Conservation (phyloP, 2,888 invertebrate species). For the Drosophila ochracea region DNA sequence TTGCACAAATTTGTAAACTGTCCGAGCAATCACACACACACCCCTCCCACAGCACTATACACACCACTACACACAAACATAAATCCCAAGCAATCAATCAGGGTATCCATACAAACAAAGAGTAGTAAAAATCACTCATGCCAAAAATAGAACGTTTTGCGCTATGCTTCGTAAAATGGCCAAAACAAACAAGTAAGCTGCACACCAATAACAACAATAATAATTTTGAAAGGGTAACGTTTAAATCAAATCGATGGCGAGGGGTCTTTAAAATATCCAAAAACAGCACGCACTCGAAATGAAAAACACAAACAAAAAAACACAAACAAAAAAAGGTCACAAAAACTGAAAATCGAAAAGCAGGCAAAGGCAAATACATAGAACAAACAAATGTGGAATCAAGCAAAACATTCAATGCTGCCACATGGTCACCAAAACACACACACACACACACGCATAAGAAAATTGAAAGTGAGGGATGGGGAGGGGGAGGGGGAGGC, state of each 20-base stretch:
- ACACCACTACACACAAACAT: slow-evolving; percentile 22
- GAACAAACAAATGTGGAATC: slow-evolving; percentile 81
- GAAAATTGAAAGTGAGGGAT: background rate
- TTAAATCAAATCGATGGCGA: slow-evolving; percentile 80
- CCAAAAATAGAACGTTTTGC: slow-evolving; percentile 68
- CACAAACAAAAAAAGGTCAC: slow-evolving; percentile 42
- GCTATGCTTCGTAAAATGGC: slow-evolving; percentile 64
- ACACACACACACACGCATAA: slow-evolving; percentile 4
- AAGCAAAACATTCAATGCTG: slow-evolving; percentile 68
- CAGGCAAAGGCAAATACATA: slow-evolving; percentile 74
- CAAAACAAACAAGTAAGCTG: slow-evolving; percentile 74
- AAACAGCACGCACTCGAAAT: slow-evolving; percentile 10
- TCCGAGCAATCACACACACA: slow-evolving; percentile 16
- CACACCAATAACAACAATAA: slow-evolving; percentile 44
- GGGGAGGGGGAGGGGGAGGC: background rate
- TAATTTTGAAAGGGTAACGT: slow-evolving; percentile 62
- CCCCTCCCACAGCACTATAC: slow-evolving; percentile 8
- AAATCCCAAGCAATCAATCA: slow-evolving; percentile 73
- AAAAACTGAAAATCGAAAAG: slow-evolving; percentile 66
- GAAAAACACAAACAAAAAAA: slow-evolving; percentile 27
- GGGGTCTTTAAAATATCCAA: slow-evolving; percentile 66
- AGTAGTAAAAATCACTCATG: slow-evolving; percentile 73
- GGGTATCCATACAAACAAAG: slow-evolving; percentile 16
- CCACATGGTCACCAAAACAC: slow-evolving; percentile 26
- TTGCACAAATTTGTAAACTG: slow-evolving; percentile 53